Evolutionary conservation across 2,888 invertebrate genomes (phyloP), one percentile per base, ranked within the genome.

Genomic region (Esperia sulphurella): DNA sequence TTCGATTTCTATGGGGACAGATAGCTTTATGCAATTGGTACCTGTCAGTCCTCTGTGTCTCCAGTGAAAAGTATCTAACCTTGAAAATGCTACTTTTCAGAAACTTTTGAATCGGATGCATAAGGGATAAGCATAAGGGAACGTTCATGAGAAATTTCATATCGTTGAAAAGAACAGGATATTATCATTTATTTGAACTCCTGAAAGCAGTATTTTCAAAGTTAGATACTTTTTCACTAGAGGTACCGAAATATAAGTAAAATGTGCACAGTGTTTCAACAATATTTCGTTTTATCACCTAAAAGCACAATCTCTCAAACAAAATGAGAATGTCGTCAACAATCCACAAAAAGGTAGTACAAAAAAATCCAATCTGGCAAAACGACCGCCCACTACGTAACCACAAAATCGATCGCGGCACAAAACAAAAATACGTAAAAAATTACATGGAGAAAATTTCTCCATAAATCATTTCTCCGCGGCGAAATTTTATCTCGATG

Each of bases 401-500:
- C 41, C 21, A 12, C 14, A 28, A 28, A 41, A 41, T 39, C 39
- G 39, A 39, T 39, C 14, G 10, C 33, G 7, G 4, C 1, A 14
- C 29, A n/a, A 29, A 41, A 12, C 21, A 41, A 43, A 31, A 14
- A 30, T 14, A 12, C n/a, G n/a, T 14, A 41, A 39, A 14, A 49
- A 41, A 40, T 31, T n/a, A 31, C 43, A 59, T 57, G 61, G 60
- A 48, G 61, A 68, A 68, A 65, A 65, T 58, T 69, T 68, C 65
- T 66, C 68, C 65, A 77, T 76, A 75, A 73, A 75, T 76, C 75
- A 70, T 73, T 67, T 46, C 65, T 57, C 53, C 61, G 63, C 65
- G 69, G 69, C 63, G 68, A 71, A 74, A 66, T 77, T 75, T 77
- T 82, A 80, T 81, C 79, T 66, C 65, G 54, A 70, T 74, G 79